Base-by-base conservation (phyloP, 1,140 invertebrate genomes). In the Temnothorax curvispinosus region DNA sequence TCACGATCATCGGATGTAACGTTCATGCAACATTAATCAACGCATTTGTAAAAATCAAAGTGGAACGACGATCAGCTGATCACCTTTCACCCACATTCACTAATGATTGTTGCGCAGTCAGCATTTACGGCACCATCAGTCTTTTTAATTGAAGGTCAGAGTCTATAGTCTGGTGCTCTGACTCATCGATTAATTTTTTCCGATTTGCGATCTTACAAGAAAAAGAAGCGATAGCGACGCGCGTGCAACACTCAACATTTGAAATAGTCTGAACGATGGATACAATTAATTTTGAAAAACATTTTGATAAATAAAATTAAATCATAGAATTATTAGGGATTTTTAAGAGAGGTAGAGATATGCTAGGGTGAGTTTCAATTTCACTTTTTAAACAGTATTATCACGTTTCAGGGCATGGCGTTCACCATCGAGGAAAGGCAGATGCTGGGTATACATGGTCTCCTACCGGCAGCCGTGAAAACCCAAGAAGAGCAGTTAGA, bases 381-480 rank as follows among this genome's bases (percentile, higher is more conserved):
- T 47, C 7, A 11, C 13, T 78, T 65, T n/a, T 76, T n/a, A 44
- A 58, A 18, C 6, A 2, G 1, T 15, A 1, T 47, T 47, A 21
- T 47, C 27, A 21, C 18, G 67, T 85, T 90, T 32, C 94, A 99
- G 98, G 98, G 98, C 15, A 97, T 98, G 96, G 98, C 98, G 2
- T 99, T 98, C 94, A 96, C 96, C 1, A 96, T 98, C 44, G 96
- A 98, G 91, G 98, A 99, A 94, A 96, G 98, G 3, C 98, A 99
- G 94, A 94, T 96, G 18, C 95, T 98, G 72, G 97, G 98, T 50
- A 98, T 99, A 91, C 98, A 99, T 92, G 98, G 98, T 5, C 95
- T 98, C 5, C 94, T 99, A 21, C 98, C 98, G 3, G 96, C 96
- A 1, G 95, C 97, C 15, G 97, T 98, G 13, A 98, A 98, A 94